phyloP scores from a whole-genome alignment of 2,888 invertebrate species.

The Magallana nippona region DNA sequence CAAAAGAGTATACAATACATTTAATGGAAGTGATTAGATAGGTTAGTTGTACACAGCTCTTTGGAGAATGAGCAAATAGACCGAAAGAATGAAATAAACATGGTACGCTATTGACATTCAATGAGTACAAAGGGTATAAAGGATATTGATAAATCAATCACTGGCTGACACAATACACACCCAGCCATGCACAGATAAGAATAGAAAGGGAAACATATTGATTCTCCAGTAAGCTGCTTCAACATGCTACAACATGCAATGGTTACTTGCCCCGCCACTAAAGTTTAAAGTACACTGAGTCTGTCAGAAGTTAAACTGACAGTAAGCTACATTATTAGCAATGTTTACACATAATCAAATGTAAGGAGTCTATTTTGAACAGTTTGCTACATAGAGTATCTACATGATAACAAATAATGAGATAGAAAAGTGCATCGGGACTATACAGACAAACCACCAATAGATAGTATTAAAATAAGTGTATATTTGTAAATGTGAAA shows the following conservation, averaged over 20 bases:
- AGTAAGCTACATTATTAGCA: constrained; percentile 1
- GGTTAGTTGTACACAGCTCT: constrained; percentile 41
- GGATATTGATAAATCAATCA: constrained; percentile 30
- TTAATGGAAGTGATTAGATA: constrained; percentile 23
- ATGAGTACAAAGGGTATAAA: background rate
- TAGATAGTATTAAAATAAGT: background rate
- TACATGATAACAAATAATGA: background rate
- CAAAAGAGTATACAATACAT: constrained; percentile 2
- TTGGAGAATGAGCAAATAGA: background rate
- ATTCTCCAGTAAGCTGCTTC: constrained; percentile 22
- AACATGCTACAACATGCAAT: constrained; percentile 34
- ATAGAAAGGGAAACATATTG: constrained; percentile 38
- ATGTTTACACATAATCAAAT: constrained; percentile 3
- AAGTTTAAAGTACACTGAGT: constrained; percentile 16
- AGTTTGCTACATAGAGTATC: background rate
- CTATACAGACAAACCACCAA: background rate
- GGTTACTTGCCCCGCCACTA: background rate
- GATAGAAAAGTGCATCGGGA: background rate
- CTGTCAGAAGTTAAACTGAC: background rate
- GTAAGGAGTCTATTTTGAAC: background rate
- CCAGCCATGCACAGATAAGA: constrained; percentile 32
- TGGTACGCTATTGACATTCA: constrained; percentile 1
- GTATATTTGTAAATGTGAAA: background rate
- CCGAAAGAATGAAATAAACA: background rate
- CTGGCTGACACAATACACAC: constrained; percentile 21